Evolutionary conservation across 2,888 invertebrate genomes (phyloP).

Genomic region (Brachycybe producta): DNA sequence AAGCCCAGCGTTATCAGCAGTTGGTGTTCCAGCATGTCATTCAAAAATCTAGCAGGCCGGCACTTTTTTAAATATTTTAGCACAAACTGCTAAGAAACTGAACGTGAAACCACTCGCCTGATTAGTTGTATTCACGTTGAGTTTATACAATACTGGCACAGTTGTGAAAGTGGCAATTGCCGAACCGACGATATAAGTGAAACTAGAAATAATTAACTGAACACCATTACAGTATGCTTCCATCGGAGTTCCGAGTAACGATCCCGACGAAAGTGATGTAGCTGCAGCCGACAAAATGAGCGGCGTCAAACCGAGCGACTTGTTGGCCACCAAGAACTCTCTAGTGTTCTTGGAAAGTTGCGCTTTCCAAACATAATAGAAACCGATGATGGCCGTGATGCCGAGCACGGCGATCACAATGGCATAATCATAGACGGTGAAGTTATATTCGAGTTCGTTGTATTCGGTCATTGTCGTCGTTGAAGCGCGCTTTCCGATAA

Average conservation of each 20-base stretch:
- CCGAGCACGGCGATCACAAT: neutral
- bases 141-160: neutral
- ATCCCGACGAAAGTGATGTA: conserved; percentile 4
- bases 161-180: neutral
- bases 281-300: conserved; percentile 12
- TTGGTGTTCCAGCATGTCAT: no score
- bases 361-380: conserved; percentile 12
- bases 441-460: no score
- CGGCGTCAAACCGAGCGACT: neutral
- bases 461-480: no score
- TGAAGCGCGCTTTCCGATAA: no score
- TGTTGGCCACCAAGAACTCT: conserved; percentile 12
- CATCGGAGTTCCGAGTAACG: conserved; percentile 10
- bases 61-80: no score
- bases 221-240: conserved; percentile 11
- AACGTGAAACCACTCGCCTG: no score
- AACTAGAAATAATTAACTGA: neutral
- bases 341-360: neutral
- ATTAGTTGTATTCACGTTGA: neutral
- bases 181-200: neutral
- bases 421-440: conserved; percentile 3
- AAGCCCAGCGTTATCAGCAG: no score
- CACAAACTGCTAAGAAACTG: no score
- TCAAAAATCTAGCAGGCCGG: no score
- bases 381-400: neutral